phyloP scores from a whole-genome alignment of 1,140 invertebrate species.

The Brachionus rubens region DNA sequence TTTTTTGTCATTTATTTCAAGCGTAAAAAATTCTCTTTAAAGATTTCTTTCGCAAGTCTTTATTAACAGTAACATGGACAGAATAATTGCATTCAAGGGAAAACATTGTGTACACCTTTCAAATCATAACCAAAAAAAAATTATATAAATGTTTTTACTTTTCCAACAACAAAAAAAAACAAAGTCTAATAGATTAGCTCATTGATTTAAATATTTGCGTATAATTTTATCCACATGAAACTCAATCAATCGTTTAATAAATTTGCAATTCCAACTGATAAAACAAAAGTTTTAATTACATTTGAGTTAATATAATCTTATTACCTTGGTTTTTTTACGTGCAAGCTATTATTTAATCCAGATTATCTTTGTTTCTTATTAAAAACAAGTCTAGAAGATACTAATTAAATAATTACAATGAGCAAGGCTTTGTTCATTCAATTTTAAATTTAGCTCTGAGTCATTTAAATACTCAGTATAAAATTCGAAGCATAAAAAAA shows the following conservation, averaged over 20 bases:
- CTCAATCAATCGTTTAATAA: background rate
- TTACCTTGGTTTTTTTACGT: constrained; percentile 15
- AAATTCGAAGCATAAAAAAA: background rate
- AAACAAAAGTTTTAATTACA: background rate
- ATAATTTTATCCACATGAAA: background rate
- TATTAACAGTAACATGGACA: too few relatives aligned
- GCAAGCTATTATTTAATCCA: background rate
- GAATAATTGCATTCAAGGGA: too few relatives aligned
- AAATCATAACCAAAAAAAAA: too few relatives aligned
- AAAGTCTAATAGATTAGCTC: constrained; percentile 27
- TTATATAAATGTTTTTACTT: too few relatives aligned
- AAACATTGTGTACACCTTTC: too few relatives aligned
- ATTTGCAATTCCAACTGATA: constrained; percentile 20
- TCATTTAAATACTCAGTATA: background rate
- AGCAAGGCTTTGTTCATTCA: too few relatives aligned
- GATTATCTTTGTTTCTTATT: constrained; percentile 26
- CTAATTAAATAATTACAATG: constrained; percentile 35
- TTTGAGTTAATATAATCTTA: constrained; percentile 1
- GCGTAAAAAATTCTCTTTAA: constrained; percentile 18
- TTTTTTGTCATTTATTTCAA: constrained; percentile 15
- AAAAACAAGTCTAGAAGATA: constrained; percentile 7
- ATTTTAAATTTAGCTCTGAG: constrained; percentile 10
- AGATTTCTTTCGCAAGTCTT: background rate
- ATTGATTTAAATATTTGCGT: constrained; percentile 42
- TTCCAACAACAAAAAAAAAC: too few relatives aligned